These are phyloP conservation scores for Acronicta leporina DNA, from an alignment of 2,888 invertebrate species.

Conservation along the genomic window DNA sequence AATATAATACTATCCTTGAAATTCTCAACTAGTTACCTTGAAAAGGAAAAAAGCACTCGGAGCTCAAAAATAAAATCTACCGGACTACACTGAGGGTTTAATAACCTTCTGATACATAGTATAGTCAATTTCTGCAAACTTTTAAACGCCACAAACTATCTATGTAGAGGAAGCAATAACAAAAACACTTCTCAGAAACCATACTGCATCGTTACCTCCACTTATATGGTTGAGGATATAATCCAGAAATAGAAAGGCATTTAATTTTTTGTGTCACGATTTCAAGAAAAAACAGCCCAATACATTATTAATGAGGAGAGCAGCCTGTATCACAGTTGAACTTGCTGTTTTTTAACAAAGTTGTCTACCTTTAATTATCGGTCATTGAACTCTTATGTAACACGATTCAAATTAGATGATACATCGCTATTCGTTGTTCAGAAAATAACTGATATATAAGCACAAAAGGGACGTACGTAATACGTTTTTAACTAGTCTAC, in stretches of 20 bases:
- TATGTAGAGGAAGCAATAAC: conserved; percentile 1
- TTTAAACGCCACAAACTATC: not conserved
- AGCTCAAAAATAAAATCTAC: no score
- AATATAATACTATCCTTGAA: no score
- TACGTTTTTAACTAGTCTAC: conserved; percentile 25
- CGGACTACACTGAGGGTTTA: no score
- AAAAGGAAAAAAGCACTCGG: no score
- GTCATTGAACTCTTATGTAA: conserved; percentile 31
- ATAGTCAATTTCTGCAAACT: not conserved
- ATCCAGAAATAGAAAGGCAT: conserved; percentile 28
- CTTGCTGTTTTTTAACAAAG: conserved; percentile 43
- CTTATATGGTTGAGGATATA: conserved; percentile 5
- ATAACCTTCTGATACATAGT: not conserved
- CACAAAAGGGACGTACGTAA: conserved; percentile 23
- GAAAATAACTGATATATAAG: conserved; percentile 8
- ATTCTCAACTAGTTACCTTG: no score
- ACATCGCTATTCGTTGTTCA: conserved; percentile 9
- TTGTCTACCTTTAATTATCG: conserved; percentile 49
- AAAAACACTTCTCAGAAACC: conserved; percentile 5
- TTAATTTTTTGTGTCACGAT: conserved; percentile 38
- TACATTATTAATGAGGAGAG: conserved; percentile 51
- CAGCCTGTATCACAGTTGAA: conserved; percentile 44
- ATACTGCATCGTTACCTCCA: conserved; percentile 8
- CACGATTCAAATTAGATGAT: conserved; percentile 53
- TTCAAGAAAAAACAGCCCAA: conserved; percentile 35